A percentile compares a stretch with the other conserved stretches of the same genome.
phyloP scores from a whole-genome alignment of 2,797 vertebrate genomes.

The Danio kyathit region DNA sequence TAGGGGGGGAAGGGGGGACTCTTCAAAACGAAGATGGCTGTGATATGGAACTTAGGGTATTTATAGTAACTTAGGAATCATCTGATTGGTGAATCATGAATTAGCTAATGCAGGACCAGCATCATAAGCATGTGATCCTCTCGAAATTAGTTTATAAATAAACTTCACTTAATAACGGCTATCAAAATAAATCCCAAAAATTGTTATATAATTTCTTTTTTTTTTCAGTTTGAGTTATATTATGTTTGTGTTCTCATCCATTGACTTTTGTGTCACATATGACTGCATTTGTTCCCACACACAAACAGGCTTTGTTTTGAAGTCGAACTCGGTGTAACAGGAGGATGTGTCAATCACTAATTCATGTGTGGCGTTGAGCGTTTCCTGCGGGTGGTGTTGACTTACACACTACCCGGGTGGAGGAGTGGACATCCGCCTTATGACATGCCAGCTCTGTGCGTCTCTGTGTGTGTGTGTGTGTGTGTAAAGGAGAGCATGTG shows the following conservation, averaged over 20 bases:
- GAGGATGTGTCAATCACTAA: slow-evolving; percentile 74
- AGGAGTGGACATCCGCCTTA: background rate
- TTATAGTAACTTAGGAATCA: no score
- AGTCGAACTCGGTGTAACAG: slow-evolving; percentile 59
- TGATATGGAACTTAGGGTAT: no score
- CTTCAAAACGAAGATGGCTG: no score
- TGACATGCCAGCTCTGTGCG: background rate
- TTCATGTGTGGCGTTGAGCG: slow-evolving; percentile 70
- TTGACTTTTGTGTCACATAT: background rate
- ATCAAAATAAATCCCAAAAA: no score
- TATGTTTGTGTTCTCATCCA: background rate
- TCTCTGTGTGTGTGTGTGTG: slow-evolving; percentile 23
- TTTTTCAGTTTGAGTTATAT: background rate
- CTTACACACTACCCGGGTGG: slow-evolving; percentile 52
- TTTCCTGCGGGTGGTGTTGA: slow-evolving; percentile 69
- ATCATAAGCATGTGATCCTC: no score
- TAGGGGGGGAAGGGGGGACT: no score
- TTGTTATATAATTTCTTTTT: no score
- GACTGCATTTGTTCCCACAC: slow-evolving; percentile 1
- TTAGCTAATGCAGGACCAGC: no score
- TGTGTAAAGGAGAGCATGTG: background rate
- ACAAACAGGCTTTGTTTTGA: slow-evolving; percentile 61
- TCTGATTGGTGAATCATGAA: no score
- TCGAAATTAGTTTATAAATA: no score
- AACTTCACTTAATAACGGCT: no score